Evolutionary conservation across 2,113 vertebrate genomes (phyloP), one percentile per base, ranked within the genome.

Genomic region (Sitta europaea): DNA sequence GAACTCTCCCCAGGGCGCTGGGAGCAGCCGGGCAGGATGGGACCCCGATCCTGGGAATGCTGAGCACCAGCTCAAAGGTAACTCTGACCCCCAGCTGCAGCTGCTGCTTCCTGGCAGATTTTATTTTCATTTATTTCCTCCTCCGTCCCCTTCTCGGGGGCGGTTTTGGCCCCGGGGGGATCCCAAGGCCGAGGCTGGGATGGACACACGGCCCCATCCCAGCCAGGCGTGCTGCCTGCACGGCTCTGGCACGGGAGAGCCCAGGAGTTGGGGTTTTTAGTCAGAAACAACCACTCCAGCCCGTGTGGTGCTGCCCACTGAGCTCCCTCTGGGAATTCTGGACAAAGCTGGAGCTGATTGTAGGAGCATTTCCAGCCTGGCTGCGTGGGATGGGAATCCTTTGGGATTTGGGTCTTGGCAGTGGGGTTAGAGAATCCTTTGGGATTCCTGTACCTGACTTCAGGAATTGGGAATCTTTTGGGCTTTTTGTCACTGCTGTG

Each of bases 151-250:
- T 33, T 35, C 11, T 31, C 1, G 6, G 76, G 62, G 63, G 28
- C 0, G 4, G 68, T 6, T 89, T 89, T 83, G 88, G 84, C n/a
- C 42, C 35, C 2, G 0, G 42, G 3, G 12, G 21, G 77, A 68
- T 82, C 86, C 66, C 83, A 6, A 3, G 12, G 62, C 54, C 0
- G 1, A 2, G 27, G 14, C 0, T 45, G 78, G 78, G 86, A 67
- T 5, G 15, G 11, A 15, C 0, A 0, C 47, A 2, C 0, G 3
- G 54, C 40, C 45, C 48, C 4, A 0, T 43, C 55, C 63, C 2
- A 0, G 54, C 11, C 0, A 3, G 8, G 33, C 0, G 40, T 0
- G 22, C 7, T 31, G 50, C 45, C 31, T 25, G 51, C 7, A 0
- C 1, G 27, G 43, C 40, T 48, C 68, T 11, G 42, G 55, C 18